Base-by-base conservation (phyloP, 2,797 vertebrate genomes). In the Okamejei kenojei region DNA sequence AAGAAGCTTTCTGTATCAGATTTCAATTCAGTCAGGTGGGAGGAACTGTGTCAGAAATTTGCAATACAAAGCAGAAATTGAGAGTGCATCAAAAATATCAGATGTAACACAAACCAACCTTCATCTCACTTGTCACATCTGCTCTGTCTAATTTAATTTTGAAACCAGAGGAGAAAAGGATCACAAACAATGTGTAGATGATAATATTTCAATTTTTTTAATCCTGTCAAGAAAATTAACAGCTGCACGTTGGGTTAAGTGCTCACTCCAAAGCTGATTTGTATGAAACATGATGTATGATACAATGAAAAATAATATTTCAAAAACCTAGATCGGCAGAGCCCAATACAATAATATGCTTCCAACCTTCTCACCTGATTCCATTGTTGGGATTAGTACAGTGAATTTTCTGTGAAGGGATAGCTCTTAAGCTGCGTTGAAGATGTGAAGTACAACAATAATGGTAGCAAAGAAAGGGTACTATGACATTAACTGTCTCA, bases 61-160 rank as follows among this genome's bases (percentile, higher is more conserved):
- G 94, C 95, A 94, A 93, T 88, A 93, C 94, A 94, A 94, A 94
- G 94, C 93, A 93, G 95, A 94, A 95, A 95, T 95, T 95, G 95
- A 96, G 95, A 96, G 94, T 95, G 95, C 95, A 93, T 95, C 94
- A 94, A 92, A 92, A 91, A 90, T 94, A 93, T 95, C 94, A 71
- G 81, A 54, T 93, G 86, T 91, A 81, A 93, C 81, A 73, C 81
- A 93, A 91, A 80, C 78, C 79, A 94, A 86, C 93, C 95, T 95
- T 93, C 94, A 93, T 94, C 95, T 96, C 95, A 94, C 94, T 96
- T 93, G 93, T 94, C 95, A 95, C 95, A 95, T 96, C 96, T 96
- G 96, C 94, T 96, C 94, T 93, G 90, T 94, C 95, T 96, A 95
- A 96, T 96, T 96, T 94, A 95, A 94, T 95, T 95, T 94, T 95